Base-by-base conservation (phyloP, 2,113 vertebrate species). In the Galeopterus variegatus region DNA sequence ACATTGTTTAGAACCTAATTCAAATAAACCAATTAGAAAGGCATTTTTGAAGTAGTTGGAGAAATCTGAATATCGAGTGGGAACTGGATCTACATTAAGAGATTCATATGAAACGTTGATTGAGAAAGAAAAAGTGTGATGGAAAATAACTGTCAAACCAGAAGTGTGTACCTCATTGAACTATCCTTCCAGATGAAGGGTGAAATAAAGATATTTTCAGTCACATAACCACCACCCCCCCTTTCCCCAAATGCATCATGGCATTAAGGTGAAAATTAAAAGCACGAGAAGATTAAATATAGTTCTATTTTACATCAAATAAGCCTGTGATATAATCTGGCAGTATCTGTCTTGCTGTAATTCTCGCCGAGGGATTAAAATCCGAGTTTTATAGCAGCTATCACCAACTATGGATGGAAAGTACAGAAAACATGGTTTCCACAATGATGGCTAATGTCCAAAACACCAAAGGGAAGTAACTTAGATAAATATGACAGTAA, bases 301-400 rank as follows among this genome's bases (percentile, higher is more conserved):
- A 48, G 23, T 70, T 92, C 88, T 33, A 6, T 82, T 94, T 54
- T 28, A 50, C 4, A 70, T 93, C 41, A 26, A 0, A 54, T 87
- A 67, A 79, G 3, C 70, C 6, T 85, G 31, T 48, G 69, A 77
- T 80, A 83, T 28, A 87, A 88, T 72, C 52, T 88, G 45, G 21
- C 14, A 83, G 10, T 36, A 85, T 83, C 69, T 88, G 24, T 76
- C 33, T 33, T 75, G 52, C 10, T 90, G 3, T 65, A 93, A 79
- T 56, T 93, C 48, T 75, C 90, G 28, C 64, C 93, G 36, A 75
- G 28, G 60, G 17, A 90, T 92, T 95, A 85, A 92, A 91, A 95
- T 79, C 26, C 82, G 93, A 92, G 19, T 84, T 87, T 93, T 87
- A 54, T 41, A 90, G 4, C 15, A 76, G 52, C 10, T 83, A 24